These are phyloP conservation scores for Bombus difficillimus DNA, from an alignment of 1,140 invertebrate species.

Conservation along the genomic window DNA sequence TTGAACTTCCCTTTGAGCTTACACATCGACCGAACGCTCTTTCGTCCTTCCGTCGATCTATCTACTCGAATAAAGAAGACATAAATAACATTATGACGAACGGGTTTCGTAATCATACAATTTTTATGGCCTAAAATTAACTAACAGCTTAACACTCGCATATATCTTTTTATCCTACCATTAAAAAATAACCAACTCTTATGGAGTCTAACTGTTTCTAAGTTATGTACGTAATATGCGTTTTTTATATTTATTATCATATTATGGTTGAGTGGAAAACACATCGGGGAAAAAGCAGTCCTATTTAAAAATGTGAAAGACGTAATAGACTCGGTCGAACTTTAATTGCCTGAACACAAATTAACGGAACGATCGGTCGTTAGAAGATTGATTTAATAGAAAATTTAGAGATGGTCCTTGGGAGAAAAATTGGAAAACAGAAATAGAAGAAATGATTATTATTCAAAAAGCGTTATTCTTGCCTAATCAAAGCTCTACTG, in stretches of 20 bases:
- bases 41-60: not conserved
- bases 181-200: no score
- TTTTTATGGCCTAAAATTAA: not conserved
- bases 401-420: not conserved
- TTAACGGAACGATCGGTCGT: not conserved
- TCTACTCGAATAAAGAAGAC: not conserved
- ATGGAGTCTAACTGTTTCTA: not conserved
- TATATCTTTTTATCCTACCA: no score
- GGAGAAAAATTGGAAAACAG: not conserved
- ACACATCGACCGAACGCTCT: not conserved
- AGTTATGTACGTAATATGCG: not conserved
- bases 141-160: no score
- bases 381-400: not conserved
- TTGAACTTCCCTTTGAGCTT: not conserved
- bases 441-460: not conserved
- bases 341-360: not conserved
- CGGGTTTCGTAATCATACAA: no score
- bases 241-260: no score
- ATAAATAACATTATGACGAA: not conserved
- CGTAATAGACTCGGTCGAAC: not conserved
- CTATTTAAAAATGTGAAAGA: not conserved
- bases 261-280: no score
- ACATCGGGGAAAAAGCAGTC: not conserved
- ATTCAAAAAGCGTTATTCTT: no score
- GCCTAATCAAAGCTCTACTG: not conserved